These are phyloP conservation scores for Nomada goodeniana DNA, from an alignment of 2,888 invertebrate species.

Conservation along the genomic window DNA sequence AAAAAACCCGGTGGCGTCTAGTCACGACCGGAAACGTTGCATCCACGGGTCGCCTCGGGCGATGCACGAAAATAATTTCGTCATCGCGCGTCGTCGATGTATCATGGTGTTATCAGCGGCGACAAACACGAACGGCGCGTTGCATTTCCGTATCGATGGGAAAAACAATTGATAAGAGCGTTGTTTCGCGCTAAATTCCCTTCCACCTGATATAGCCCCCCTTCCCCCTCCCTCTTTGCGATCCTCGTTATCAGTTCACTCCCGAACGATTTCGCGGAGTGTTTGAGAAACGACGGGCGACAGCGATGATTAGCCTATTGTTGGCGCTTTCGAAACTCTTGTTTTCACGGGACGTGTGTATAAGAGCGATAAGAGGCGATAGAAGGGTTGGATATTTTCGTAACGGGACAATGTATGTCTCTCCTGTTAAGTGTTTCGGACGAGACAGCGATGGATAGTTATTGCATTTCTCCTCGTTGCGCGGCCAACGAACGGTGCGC, in stretches of 20 bases:
- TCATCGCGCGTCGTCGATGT: constrained; percentile 42
- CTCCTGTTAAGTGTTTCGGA: not conserved
- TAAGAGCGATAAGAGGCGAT: not conserved
- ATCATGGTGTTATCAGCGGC: constrained; percentile 48
- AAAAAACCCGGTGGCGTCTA: too few relatives aligned
- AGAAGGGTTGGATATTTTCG: not conserved
- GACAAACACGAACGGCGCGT: constrained; percentile 23
- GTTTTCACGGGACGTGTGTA: not conserved
- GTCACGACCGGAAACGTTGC: not conserved
- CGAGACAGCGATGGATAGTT: not conserved
- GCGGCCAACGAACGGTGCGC: not conserved
- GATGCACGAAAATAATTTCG: constrained; percentile 42
- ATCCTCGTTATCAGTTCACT: not conserved
- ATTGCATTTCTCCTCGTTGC: not conserved
- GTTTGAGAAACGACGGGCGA: constrained; percentile 3
- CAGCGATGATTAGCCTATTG: not conserved
- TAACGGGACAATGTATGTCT: not conserved
- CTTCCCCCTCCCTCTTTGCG: not conserved
- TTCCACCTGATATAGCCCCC: not conserved
- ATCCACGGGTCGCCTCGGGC: not conserved
- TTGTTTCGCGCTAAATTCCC: constrained; percentile 12
- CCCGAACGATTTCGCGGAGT: not conserved
- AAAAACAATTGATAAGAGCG: constrained; percentile 63
- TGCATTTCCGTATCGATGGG: constrained; percentile 40
- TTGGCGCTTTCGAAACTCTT: constrained; percentile 13